Evolutionary conservation across 2,797 vertebrate species (phyloP).

Genomic region (Adelosebastes latens): DNA sequence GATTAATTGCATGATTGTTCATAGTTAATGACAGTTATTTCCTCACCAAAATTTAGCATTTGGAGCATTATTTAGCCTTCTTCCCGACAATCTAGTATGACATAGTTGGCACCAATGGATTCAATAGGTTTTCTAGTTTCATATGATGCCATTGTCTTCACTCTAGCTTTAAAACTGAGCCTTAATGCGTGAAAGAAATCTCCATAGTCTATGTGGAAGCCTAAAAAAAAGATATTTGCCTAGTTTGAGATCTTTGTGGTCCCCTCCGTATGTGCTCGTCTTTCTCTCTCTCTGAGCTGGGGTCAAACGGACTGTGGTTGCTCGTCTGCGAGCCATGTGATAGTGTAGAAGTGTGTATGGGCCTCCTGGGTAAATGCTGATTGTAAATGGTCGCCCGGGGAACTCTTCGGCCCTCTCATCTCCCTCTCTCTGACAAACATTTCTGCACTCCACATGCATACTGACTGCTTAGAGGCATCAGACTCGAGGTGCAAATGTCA

Average conservation of each 20-base stretch:
- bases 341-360: slow-evolving; percentile 33
- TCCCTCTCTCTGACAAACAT: slow-evolving; percentile 49
- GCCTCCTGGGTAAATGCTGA: slow-evolving; percentile 47
- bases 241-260: neutral
- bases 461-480: slow-evolving; percentile 56
- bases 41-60: no score
- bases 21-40: no score
- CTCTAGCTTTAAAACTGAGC: no score
- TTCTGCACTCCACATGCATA: slow-evolving; percentile 56
- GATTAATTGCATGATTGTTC: no score
- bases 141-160: no score
- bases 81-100: no score
- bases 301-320: slow-evolving; percentile 55
- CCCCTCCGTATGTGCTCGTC: neutral
- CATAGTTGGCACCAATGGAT: no score
- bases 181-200: no score
- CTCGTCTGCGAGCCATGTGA: slow-evolving; percentile 34
- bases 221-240: neutral
- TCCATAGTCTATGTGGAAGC: neutral
- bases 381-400: slow-evolving; percentile 58
- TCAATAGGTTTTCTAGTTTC: no score
- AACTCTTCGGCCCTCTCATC: slow-evolving; percentile 48
- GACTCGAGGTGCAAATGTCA: slow-evolving; percentile 66
- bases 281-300: slow-evolving; percentile 22
- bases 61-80: no score